These are phyloP conservation scores for Montifringilla adamsi DNA, from an alignment of 2,113 vertebrate species.

Conservation along the genomic window DNA sequence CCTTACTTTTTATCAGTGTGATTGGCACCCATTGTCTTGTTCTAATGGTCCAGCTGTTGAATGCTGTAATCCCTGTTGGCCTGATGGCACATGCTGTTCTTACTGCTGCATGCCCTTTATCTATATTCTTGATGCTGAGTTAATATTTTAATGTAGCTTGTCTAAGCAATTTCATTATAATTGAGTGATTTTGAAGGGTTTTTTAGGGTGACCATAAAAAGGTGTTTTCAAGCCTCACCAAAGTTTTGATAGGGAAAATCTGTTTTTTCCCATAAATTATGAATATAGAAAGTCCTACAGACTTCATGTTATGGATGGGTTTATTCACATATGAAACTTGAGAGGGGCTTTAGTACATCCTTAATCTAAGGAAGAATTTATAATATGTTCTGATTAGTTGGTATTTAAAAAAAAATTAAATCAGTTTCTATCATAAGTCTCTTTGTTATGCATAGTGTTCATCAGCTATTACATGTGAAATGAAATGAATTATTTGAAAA, in stretches of 20 bases:
- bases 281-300: neutral
- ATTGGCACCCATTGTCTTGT: slow-evolving; percentile 32
- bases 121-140: neutral
- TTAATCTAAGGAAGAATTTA: neutral
- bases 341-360: neutral
- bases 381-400: neutral
- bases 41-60: slow-evolving; percentile 11
- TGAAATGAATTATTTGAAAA: neutral
- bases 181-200: neutral
- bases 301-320: neutral
- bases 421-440: neutral
- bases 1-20: neutral
- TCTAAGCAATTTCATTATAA: neutral
- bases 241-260: neutral
- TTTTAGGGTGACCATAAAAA: slow-evolving; percentile 18
- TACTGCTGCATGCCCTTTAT: neutral
- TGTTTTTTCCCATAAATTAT: neutral
- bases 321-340: neutral
- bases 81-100: neutral
- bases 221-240: neutral
- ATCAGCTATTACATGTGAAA: neutral
- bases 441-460: neutral
- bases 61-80: neutral
- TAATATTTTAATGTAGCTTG: neutral
- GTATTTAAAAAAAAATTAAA: neutral